Evolutionary conservation across 92 coral and sea anemone species (phyloP).

Genomic region (Metridium senile): DNA sequence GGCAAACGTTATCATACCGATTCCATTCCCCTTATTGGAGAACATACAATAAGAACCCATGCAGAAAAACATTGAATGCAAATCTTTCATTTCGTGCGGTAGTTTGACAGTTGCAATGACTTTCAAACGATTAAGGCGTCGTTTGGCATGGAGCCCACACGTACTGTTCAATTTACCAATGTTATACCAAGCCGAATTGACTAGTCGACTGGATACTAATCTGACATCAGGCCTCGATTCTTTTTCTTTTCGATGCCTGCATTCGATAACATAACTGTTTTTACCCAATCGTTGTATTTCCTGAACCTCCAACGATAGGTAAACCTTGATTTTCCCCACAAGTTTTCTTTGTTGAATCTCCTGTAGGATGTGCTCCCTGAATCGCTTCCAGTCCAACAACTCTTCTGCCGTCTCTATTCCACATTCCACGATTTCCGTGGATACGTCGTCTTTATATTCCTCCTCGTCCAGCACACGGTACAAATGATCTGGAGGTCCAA

Average conservation of each 20-base stretch:
- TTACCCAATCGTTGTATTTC: neutral
- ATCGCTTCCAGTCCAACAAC: slow-evolving; percentile 47
- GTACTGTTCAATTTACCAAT: slow-evolving; percentile 55
- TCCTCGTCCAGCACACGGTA: slow-evolving; percentile 49
- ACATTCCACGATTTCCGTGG: slow-evolving; percentile 34
- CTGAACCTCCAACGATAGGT: neutral
- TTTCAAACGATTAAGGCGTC: slow-evolving; percentile 58
- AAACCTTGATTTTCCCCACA: neutral
- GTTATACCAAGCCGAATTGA: slow-evolving; percentile 68
- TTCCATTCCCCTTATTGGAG: slow-evolving; percentile 62
- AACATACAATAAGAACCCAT: slow-evolving; percentile 62
- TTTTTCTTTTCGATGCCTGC: neutral
- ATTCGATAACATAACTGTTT: neutral
- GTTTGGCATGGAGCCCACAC: slow-evolving; percentile 28
- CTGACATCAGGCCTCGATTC: too few species aligned
- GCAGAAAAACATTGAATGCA: slow-evolving; percentile 77
- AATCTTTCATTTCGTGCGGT: slow-evolving; percentile 39
- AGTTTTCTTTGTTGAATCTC: slow-evolving; percentile 11
- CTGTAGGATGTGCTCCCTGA: slow-evolving; percentile 34
- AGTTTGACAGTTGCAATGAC: slow-evolving; percentile 50
- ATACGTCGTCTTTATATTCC: slow-evolving; percentile 47
- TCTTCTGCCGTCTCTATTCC: slow-evolving; percentile 76
- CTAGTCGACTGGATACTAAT: slow-evolving; percentile 8
- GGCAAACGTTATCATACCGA: slow-evolving; percentile 66
- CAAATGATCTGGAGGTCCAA: slow-evolving; percentile 63